Conservation (phyloP, 2,888 invertebrate species). For the Leuctra nigra region DNA sequence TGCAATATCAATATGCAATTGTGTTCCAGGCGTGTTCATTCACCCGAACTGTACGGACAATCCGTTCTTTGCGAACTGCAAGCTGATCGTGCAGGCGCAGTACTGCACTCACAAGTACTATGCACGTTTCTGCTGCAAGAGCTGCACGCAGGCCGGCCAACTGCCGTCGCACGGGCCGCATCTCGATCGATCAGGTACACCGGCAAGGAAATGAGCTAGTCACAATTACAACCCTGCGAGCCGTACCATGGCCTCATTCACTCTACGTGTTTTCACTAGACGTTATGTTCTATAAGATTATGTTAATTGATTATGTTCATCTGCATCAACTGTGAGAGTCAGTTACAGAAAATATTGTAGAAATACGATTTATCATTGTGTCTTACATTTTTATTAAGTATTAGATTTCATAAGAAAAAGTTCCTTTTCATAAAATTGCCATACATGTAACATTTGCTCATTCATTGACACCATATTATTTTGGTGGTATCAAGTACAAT, state of each 20-base stretch:
- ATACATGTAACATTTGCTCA: no score
- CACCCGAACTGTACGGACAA: constrained; percentile 81
- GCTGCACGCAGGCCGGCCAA: constrained; percentile 83
- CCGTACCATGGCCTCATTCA: background rate
- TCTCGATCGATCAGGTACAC: constrained; percentile 34
- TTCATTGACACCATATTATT: no score
- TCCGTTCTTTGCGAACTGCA: constrained; percentile 82
- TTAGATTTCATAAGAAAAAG: no score
- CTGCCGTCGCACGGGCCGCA: constrained; percentile 48
- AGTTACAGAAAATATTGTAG: no score
- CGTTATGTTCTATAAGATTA: background rate
- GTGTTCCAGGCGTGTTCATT: constrained; percentile 58
- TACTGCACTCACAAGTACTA: constrained; percentile 88
- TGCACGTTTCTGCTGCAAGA: constrained; percentile 83
- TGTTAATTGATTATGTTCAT: background rate
- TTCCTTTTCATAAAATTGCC: no score
- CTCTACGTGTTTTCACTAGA: background rate
- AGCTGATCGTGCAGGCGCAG: constrained; percentile 73
- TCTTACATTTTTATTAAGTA: no score
- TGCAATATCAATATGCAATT: background rate
- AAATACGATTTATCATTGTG: no score
- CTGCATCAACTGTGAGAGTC: background rate
- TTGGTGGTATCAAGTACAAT: no score
- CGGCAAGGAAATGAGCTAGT: constrained; percentile 23
- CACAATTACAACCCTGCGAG: background rate